These are phyloP conservation scores for Auanema sp. DNA, from an alignment of 2,888 invertebrate genomes.

Conservation along the genomic window DNA sequence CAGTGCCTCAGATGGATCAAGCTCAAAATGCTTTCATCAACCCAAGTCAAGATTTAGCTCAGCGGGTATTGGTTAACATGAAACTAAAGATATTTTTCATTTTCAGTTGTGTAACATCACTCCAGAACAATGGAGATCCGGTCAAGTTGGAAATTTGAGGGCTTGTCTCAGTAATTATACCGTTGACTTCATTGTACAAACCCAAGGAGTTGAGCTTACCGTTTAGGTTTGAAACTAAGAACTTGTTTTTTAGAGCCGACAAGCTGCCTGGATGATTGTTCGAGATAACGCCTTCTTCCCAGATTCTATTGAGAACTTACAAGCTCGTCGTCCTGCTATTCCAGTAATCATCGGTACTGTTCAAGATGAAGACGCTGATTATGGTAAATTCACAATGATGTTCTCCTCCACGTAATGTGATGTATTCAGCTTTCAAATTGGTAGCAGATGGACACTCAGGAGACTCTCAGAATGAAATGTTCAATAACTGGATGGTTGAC, in stretches of 20 bases:
- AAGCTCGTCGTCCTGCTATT: conserved; percentile 34
- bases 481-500: conserved; percentile 49
- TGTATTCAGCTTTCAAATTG: conserved; percentile 33
- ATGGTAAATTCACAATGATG: conserved; percentile 25
- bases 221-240: not conserved
- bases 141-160: conserved; percentile 32
- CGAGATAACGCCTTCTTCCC: conserved; percentile 48
- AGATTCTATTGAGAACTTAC: conserved; percentile 34
- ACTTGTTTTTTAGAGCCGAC: conserved; percentile 22
- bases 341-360: conserved; percentile 53
- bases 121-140: conserved; percentile 34
- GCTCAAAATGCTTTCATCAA: conserved; percentile 23
- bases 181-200: conserved; percentile 44
- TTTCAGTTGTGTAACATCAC: conserved; percentile 45
- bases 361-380: conserved; percentile 52
- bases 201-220: conserved; percentile 25
- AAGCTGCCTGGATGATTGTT: conserved; percentile 49
- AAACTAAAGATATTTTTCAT: not conserved
- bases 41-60: conserved; percentile 39
- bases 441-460: conserved; percentile 33
- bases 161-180: conserved; percentile 47
- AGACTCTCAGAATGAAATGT: conserved; percentile 18
- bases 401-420: not conserved
- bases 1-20: conserved; percentile 25
- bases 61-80: conserved; percentile 11